Evolutionary conservation across 2,797 vertebrate species (phyloP), one percentile per base, ranked within the genome.

Genomic region (Rhodeus uyekii): DNA sequence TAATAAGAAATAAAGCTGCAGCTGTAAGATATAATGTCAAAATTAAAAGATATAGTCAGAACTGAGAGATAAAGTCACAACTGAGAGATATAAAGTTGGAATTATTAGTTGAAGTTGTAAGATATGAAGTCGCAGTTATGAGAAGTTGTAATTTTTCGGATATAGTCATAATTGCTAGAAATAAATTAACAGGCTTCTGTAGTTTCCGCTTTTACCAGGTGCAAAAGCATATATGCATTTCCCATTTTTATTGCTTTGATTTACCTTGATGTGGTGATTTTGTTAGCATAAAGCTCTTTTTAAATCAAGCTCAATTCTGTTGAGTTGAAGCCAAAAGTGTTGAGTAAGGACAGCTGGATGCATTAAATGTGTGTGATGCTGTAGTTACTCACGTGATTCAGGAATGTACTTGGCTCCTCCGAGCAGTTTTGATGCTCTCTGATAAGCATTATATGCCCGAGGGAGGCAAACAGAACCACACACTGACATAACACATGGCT

Each of bases 321-420:
- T n/a, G 24, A 29, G 24, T 80, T 27, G 1, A 39, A 58, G 27
- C 65, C 48, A 60, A 10, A 60, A 44, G 38, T 79, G 48, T 32
- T 22, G 36, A 68, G 24, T 58, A 65, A 68, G 77, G 77, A 79
- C 64, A 79, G 77, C 64, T 79, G 77, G 48, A n/a, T 79, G 48
- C 36, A 68, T 48, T 29, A 53, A 78, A 29, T 2, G 16, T 3
- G 0, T 2, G 4, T 29, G 63, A 46, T 78, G 42, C 44, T 0
- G 42, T 67, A 46, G 29, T 65, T 78, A 24, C 39, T 76, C 24
- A 44, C 18, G 27, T 44, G 58, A 46, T 63, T 63, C 27, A 16
- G 42, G 75, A 63, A 24, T 64, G n/a, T 4, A 29, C 74, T 63
- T 46, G 74, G 38, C 36, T 63, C 38, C 61, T 63, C 19, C 8